Evolutionary conservation across 2,888 invertebrate genomes (phyloP).

Genomic region (Geotrupes spiniger): DNA sequence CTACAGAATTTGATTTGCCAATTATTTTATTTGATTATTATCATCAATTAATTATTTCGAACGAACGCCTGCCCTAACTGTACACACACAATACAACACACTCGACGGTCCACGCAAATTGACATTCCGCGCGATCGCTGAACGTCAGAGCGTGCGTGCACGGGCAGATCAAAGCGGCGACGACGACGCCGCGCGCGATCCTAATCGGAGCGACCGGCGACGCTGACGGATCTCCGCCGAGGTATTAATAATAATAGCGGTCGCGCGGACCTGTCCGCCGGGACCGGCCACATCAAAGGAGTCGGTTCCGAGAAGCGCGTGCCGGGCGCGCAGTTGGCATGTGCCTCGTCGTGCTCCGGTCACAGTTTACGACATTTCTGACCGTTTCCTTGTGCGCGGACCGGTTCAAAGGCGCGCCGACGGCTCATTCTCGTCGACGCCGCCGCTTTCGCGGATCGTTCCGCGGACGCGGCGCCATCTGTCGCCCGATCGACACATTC

Average conservation of each 20-base stretch:
- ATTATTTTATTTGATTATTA: too few relatives aligned
- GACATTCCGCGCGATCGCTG: too few relatives aligned
- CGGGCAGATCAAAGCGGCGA: background rate
- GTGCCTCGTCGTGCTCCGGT: slow-evolving; percentile 33
- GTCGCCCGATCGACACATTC: too few relatives aligned
- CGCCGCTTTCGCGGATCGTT: too few relatives aligned
- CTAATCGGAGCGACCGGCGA: slow-evolving; percentile 17
- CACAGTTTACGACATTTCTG: slow-evolving; percentile 44
- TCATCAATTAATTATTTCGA: too few relatives aligned
- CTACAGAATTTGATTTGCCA: too few relatives aligned
- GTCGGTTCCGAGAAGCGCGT: slow-evolving; percentile 42
- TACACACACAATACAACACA: too few relatives aligned
- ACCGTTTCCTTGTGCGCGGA: slow-evolving; percentile 34
- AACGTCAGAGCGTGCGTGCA: too few relatives aligned
- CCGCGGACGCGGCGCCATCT: too few relatives aligned
- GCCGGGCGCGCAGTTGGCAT: slow-evolving; percentile 40
- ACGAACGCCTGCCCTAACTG: too few relatives aligned
- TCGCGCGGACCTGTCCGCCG: slow-evolving; percentile 15
- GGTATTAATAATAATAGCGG: slow-evolving; percentile 10
- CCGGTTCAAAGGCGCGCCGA: slow-evolving; percentile 34
- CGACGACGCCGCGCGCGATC: slow-evolving; percentile 22
- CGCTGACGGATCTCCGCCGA: slow-evolving; percentile 7
- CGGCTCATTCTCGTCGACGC: slow-evolving; percentile 18
- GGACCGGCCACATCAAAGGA: slow-evolving; percentile 28
- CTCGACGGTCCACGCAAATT: too few relatives aligned